Evolutionary conservation across 2,888 invertebrate genomes (phyloP), one percentile per base, ranked within the genome.

Genomic region (Rhagophthalmus giganteus): DNA sequence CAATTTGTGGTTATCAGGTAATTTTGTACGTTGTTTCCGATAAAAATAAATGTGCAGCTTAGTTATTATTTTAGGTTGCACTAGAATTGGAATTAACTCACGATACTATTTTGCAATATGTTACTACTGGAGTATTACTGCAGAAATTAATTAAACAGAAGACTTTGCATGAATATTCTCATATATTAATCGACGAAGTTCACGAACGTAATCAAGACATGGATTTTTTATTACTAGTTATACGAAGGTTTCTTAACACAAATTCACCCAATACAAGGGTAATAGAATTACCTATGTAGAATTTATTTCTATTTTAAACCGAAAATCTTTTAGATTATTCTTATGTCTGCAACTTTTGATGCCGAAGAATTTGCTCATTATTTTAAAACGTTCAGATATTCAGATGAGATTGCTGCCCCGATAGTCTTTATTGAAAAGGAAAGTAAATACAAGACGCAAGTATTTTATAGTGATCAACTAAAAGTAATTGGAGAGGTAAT

Each of bases 261-360:
- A 85, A 84, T 67, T 86, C 86, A 0, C 74, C 77, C 0, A 73
- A 78, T 49, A 84, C 85, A 0, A 88, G 86, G 75, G 78, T 81
- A 65, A 59, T n/a, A n/a, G n/a, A n/a, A n/a, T n/a, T n/a, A n/a
- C n/a, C n/a, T n/a, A n/a, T n/a, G n/a, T n/a, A n/a, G n/a, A n/a
- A n/a, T n/a, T n/a, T n/a, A n/a, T n/a, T n/a, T n/a, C n/a, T n/a
- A n/a, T n/a, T n/a, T n/a, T n/a, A n/a, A n/a, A n/a, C n/a, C n/a
- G n/a, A n/a, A n/a, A n/a, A n/a, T n/a, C n/a, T 56, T 74, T 28
- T 65, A 82, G 81, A 73, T 90, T 0, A 80, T 97, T 38, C 77
- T 97, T 1, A 97, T 97, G 96, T 96, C 95, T 0, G 97, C 97
- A 0, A 96, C 97, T 1, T 86, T 95, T 62, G 84, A 94, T 66